These are phyloP conservation scores for Chloroceryle aenea DNA, from an alignment of 2,113 vertebrate species.

Conservation along the genomic window DNA sequence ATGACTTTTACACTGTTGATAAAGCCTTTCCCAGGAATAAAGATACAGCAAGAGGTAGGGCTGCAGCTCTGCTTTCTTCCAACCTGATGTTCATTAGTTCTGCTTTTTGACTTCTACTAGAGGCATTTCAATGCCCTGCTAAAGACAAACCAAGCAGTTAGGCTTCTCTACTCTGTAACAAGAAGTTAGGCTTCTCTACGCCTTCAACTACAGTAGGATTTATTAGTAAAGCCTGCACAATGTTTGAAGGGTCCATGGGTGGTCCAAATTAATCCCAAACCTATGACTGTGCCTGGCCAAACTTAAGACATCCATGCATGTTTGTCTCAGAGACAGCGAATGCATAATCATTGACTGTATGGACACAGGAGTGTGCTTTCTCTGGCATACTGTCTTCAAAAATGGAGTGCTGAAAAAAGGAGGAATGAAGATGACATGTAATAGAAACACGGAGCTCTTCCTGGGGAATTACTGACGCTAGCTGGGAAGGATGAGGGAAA, in stretches of 20 bases:
- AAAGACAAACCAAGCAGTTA: not conserved
- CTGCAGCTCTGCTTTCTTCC: not conserved
- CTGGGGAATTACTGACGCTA: not conserved
- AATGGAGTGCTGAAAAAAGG: not conserved
- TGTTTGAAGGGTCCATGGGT: not conserved
- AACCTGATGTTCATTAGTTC: not conserved
- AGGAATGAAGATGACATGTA: not conserved
- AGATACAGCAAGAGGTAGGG: not conserved
- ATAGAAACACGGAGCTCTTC: not conserved
- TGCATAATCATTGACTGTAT: not conserved
- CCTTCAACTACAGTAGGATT: not conserved
- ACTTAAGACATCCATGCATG: fast-evolving
- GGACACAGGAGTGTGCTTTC: not conserved
- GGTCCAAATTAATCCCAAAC: not conserved
- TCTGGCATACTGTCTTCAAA: not conserved
- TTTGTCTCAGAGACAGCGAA: not conserved
- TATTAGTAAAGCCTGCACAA: not conserved
- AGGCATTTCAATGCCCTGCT: not conserved
- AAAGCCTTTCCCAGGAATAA: not conserved
- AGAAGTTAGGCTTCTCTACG: not conserved
- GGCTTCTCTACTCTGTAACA: not conserved
- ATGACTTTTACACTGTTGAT: not conserved
- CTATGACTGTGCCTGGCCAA: not conserved
- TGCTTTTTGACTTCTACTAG: not conserved
- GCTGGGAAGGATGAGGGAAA: not conserved